Evolutionary conservation across 2,797 vertebrate species (phyloP).

Genomic region (Megalops cyprinoides): DNA sequence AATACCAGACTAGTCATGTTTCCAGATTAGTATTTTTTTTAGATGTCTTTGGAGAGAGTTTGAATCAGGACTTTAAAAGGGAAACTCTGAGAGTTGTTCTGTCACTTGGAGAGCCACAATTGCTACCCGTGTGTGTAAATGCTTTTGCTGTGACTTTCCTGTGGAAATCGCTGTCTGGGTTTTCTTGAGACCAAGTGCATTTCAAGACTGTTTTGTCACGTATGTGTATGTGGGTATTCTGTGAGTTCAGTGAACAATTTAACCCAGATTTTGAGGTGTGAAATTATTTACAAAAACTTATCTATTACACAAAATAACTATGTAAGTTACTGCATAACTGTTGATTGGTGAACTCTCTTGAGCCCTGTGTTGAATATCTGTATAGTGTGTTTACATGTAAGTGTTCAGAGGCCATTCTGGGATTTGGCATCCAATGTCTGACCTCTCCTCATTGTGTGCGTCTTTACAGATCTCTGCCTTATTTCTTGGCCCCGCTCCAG

Average conservation of each 20-base stretch:
- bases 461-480: neutral
- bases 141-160: constrained; percentile 20
- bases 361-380: neutral
- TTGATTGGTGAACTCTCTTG: neutral
- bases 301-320: neutral
- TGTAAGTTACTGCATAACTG: neutral
- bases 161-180: constrained; percentile 1
- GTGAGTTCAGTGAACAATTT: neutral
- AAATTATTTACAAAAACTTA: neutral
- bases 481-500: constrained; percentile 1
- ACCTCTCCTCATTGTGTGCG: neutral
- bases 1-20: neutral
- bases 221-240: neutral
- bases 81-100: constrained; percentile 4
- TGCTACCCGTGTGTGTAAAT: neutral
- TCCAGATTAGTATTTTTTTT: constrained; percentile 16
- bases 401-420: neutral
- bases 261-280: neutral
- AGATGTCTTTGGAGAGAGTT: neutral
- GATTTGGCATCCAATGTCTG: neutral
- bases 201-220: neutral
- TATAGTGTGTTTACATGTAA: neutral
- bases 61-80: neutral
- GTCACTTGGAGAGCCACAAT: neutral
- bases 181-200: neutral